These are phyloP conservation scores for Mya arenaria DNA, from an alignment of 1,140 invertebrate genomes.

Conservation along the genomic window DNA sequence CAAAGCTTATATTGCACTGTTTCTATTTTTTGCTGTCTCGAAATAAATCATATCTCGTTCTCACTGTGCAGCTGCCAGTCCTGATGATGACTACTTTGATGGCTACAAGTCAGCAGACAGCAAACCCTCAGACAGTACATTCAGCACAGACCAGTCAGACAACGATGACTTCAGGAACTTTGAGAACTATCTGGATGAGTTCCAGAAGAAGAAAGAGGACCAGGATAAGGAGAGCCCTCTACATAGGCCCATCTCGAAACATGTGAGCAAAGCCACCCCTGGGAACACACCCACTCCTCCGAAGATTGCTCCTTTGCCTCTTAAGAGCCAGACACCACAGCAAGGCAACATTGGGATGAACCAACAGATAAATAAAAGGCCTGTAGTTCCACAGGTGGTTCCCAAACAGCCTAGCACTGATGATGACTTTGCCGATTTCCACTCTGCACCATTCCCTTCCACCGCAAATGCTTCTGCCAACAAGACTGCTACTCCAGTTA, in stretches of 20 bases:
- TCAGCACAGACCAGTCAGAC: constrained; percentile 77
- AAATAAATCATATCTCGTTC: no score
- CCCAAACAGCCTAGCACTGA: not conserved
- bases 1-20: no score
- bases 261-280: constrained; percentile 17
- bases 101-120: constrained; percentile 84
- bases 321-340: no score
- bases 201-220: constrained; percentile 66
- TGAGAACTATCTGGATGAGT: constrained; percentile 76
- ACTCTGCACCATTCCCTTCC: constrained; percentile 51
- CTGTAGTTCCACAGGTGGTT: not conserved
- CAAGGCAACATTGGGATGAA: no score
- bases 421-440: constrained; percentile 71
- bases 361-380: no score
- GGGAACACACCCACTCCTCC: constrained; percentile 16
- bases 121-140: constrained; percentile 71
- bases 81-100: constrained; percentile 83
- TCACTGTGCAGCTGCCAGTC: constrained; percentile 64
- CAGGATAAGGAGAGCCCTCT: constrained; percentile 67
- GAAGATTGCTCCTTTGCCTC: constrained; percentile 12
- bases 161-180: constrained; percentile 76
- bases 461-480: constrained; percentile 53
- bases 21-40: no score
- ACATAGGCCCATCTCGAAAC: constrained; percentile 62
- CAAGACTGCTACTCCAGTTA: no score